Conservation (phyloP, 1,140 invertebrate genomes). For the Achroia grisella region DNA sequence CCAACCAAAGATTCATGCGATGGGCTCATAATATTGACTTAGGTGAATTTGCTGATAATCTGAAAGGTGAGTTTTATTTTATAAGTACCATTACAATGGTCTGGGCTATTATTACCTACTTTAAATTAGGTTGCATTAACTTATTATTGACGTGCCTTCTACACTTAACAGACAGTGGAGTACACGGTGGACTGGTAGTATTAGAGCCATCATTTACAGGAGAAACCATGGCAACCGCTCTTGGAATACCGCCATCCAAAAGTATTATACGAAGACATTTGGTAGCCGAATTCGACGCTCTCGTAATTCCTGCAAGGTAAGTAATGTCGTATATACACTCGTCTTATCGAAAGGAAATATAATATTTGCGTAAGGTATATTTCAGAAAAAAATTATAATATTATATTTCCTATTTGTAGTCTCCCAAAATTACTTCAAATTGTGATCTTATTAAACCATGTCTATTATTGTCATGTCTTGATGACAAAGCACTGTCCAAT, state of each 20-base stretch:
- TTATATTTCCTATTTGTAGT: constrained; percentile 14
- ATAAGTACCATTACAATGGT: too few species aligned
- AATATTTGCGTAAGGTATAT: constrained; percentile 16
- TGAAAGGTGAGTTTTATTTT: constrained; percentile 81
- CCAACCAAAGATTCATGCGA: constrained; percentile 92
- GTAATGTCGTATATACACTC: constrained; percentile 12
- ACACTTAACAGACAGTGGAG: constrained; percentile 85
- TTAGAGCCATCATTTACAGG: constrained; percentile 94
- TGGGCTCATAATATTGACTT: constrained; percentile 95
- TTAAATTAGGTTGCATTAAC: too few species aligned
- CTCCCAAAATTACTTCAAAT: not conserved
- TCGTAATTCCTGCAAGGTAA: constrained; percentile 93
- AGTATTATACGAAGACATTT: constrained; percentile 94
- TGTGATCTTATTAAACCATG: not conserved
- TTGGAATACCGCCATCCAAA: constrained; percentile 94
- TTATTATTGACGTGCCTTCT: not conserved
- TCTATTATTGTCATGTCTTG: not conserved
- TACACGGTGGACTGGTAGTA: constrained; percentile 94
- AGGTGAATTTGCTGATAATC: constrained; percentile 93
- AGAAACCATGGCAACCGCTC: constrained; percentile 93
- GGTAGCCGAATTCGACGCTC: constrained; percentile 89
- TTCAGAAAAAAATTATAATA: constrained; percentile 1
- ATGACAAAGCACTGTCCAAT: constrained; percentile 12
- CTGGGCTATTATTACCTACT: too few species aligned
- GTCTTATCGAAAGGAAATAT: constrained; percentile 14